These are phyloP conservation scores for Amphipoea lucens DNA, from an alignment of 2,888 invertebrate genomes.

Conservation along the genomic window DNA sequence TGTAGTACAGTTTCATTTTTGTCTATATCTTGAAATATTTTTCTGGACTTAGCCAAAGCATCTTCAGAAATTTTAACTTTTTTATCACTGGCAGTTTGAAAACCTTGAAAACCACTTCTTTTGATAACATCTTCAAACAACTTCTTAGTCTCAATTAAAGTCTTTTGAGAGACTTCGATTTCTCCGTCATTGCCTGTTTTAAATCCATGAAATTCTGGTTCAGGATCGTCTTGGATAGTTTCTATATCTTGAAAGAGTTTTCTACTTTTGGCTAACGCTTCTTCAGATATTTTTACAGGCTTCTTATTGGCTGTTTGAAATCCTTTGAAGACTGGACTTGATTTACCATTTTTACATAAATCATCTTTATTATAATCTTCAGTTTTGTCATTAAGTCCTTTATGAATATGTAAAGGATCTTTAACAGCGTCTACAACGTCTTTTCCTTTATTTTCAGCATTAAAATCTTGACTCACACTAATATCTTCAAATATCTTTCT, in stretches of 20 bases:
- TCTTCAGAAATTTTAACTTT: slow-evolving; percentile 57
- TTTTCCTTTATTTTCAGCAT: neutral
- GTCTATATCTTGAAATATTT: slow-evolving; percentile 66
- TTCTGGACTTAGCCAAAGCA: slow-evolving; percentile 66
- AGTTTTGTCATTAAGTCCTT: neutral
- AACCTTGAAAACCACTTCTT: slow-evolving; percentile 36
- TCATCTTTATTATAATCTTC: neutral
- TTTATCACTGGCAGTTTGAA: slow-evolving; percentile 63
- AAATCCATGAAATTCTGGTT: slow-evolving; percentile 63
- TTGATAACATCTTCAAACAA: slow-evolving; percentile 73
- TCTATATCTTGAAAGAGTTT: slow-evolving; percentile 72
- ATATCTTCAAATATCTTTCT: slow-evolving; percentile 68
- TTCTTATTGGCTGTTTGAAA: slow-evolving; percentile 80
- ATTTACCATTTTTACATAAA: neutral
- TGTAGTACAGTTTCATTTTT: neutral
- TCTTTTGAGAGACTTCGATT: slow-evolving; percentile 70
- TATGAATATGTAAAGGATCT: neutral
- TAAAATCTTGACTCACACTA: slow-evolving; percentile 25
- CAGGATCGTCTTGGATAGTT: slow-evolving; percentile 28
- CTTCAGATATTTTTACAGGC: slow-evolving; percentile 73
- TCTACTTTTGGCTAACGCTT: slow-evolving; percentile 76
- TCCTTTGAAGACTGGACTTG: slow-evolving; percentile 57
- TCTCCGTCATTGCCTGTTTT: slow-evolving; percentile 71
- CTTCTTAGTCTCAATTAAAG: slow-evolving; percentile 73
- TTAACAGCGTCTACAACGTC: neutral